Evolutionary conservation across 2,888 invertebrate species (phyloP), one percentile per base, ranked within the genome.

Genomic region (Scelioninae gen. 1): DNA sequence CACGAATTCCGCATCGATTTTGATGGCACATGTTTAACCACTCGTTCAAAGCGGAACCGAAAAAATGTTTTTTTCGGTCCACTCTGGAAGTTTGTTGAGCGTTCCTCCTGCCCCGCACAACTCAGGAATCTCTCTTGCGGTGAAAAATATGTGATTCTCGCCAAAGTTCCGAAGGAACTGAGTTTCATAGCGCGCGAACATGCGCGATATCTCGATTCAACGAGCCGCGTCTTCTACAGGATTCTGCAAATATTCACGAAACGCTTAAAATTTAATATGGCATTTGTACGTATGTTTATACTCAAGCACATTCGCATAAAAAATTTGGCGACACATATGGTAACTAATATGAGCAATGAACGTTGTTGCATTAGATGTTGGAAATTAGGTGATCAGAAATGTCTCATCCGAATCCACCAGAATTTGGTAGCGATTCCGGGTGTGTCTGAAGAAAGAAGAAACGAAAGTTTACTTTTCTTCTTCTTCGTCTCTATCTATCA

Each of bases 201-300:
- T 43, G 65, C 76, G 40, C 71, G 66, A 76, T 82, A 82, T 82
- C 82, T 82, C 82, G 82, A 76, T 76, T 69, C 71, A 71, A 76
- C 76, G 66, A 72, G 72, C 82, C 72, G 77, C 82, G 47, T 58
- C 53, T 76, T 38, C 63, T 34, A 75, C 76, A 72, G 55, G 31
- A 78, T 82, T 78, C 78, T 69, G 78, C 78, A 69, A 82, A 82
- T 82, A 78, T 82, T 82, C 78, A 58, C 62, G 29, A 40, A 74
- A 74, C 74, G 58, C 77, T 71, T 65, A 68, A 72, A 74, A 72
- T 47, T 82, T 74, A 68, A 78, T 72, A 68, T 74, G 40, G 72
- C 72, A 29, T 63, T 58, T 71, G 71, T 75, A 55, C 58, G 62
- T 60, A 56, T 58, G 71, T 53, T 49, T 45, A 68, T 66, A 65